Evolutionary conservation across 2,797 vertebrate genomes (phyloP).

Genomic region (Decapterus maruadsi): DNA sequence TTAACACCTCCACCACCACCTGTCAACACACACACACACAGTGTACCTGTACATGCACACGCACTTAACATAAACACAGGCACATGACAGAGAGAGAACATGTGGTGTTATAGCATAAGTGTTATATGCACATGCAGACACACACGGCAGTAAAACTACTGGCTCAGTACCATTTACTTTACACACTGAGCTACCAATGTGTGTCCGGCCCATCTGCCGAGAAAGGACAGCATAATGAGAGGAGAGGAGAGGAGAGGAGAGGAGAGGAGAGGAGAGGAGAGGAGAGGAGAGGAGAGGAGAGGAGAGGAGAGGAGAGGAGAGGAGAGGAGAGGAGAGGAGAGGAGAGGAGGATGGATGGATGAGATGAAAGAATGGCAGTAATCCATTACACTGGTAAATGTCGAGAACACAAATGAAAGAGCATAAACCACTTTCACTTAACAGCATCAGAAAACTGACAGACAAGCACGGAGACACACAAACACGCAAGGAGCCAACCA

Average conservation of each 20-base stretch:
- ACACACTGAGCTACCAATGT: slow-evolving; percentile 72
- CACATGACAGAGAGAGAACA: slow-evolving; percentile 5
- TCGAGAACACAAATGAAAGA: slow-evolving; percentile 16
- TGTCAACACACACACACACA: slow-evolving; percentile 54
- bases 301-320: slow-evolving; percentile 41
- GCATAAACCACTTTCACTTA: slow-evolving; percentile 29
- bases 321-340: slow-evolving; percentile 29
- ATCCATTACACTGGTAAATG: slow-evolving; percentile 17
- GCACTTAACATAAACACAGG: slow-evolving; percentile 14
- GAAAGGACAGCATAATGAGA: slow-evolving; percentile 60
- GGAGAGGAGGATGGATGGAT: background rate
- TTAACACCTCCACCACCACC: slow-evolving; percentile 56
- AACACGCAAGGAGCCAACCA: background rate
- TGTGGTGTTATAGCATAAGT: slow-evolving; percentile 1
- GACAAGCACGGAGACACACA: background rate
- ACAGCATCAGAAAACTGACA: slow-evolving; percentile 30
- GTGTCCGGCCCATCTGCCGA: slow-evolving; percentile 82
- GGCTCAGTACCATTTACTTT: slow-evolving; percentile 53
- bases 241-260: slow-evolving; percentile 45
- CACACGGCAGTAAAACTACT: slow-evolving; percentile 20
- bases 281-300: slow-evolving; percentile 19
- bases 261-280: slow-evolving; percentile 27
- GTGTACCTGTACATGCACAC: background rate
- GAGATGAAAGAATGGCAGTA: slow-evolving; percentile 20
- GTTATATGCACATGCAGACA: slow-evolving; percentile 3